phyloP scores from a whole-genome alignment of 2,888 invertebrate genomes.

The Pseudoips prasinana region DNA sequence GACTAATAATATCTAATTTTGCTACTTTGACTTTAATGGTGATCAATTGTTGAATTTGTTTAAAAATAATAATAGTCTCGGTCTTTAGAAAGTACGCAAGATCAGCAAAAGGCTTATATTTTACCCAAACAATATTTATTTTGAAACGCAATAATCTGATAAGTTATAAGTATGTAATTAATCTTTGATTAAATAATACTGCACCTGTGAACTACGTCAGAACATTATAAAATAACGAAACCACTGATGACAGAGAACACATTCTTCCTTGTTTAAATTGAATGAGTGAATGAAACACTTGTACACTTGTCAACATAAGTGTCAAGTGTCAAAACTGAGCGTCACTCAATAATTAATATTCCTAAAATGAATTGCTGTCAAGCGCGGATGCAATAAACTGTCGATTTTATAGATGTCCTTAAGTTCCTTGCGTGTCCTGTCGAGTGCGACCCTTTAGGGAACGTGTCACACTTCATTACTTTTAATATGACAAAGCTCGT shows the following conservation, averaged over 20 bases:
- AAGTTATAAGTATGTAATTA: no score
- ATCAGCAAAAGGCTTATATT: no score
- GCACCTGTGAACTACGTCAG: no score
- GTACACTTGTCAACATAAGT: slow-evolving; percentile 50
- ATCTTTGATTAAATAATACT: no score
- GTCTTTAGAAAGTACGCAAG: no score
- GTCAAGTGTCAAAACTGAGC: slow-evolving; percentile 51
- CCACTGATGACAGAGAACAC: slow-evolving; percentile 47
- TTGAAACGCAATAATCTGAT: no score
- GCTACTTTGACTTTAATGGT: no score
- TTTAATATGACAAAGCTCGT: slow-evolving; percentile 32
- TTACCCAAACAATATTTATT: no score
- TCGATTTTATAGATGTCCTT: slow-evolving; percentile 68
- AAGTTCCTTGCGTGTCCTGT: slow-evolving; percentile 50
- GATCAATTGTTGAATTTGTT: no score
- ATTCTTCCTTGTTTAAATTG: slow-evolving; percentile 43
- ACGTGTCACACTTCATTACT: slow-evolving; percentile 35
- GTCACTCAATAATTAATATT: slow-evolving; percentile 58
- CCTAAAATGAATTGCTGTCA: slow-evolving; percentile 59
- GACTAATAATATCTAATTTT: no score
- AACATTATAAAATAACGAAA: no score
- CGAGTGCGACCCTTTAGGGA: slow-evolving; percentile 39
- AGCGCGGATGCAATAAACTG: slow-evolving; percentile 64
- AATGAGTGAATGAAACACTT: slow-evolving; percentile 61
- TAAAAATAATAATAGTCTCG: no score